These are phyloP conservation scores for Hylyphantes graminicola DNA, from an alignment of 1,140 invertebrate genomes.

Conservation along the genomic window DNA sequence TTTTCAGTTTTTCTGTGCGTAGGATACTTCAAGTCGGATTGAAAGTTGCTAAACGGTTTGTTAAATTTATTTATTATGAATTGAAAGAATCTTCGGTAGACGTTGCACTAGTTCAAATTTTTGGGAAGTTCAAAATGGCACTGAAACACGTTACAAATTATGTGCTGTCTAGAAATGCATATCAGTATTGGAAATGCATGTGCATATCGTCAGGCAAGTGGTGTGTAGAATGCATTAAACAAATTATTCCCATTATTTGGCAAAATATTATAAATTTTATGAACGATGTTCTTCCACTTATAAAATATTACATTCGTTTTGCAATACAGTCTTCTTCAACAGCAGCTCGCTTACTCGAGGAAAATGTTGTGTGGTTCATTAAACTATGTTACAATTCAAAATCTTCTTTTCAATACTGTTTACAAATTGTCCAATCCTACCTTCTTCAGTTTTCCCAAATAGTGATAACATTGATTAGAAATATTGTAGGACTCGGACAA, in stretches of 20 bases:
- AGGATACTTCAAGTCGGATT: background rate
- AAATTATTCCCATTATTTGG: background rate
- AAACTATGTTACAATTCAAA: conserved; percentile 8
- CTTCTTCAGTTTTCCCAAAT: too few relatives aligned
- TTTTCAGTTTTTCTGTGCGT: conserved; percentile 1
- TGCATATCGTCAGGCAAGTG: background rate
- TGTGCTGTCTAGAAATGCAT: background rate
- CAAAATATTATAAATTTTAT: background rate
- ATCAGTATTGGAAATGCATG: background rate
- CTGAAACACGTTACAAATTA: background rate
- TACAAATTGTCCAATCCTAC: too few relatives aligned
- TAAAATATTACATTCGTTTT: background rate
- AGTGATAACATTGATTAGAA: too few relatives aligned
- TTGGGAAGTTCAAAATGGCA: background rate
- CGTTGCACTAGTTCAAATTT: background rate
- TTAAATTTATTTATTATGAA: background rate
- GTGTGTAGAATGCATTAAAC: background rate
- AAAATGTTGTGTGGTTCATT: background rate
- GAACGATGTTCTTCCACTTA: background rate
- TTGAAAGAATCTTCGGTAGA: background rate
- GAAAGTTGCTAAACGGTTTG: conserved; percentile 9
- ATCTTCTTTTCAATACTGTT: background rate
- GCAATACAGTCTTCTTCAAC: background rate
- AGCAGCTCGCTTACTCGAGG: background rate
- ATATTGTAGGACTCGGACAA: too few relatives aligned